Conservation (phyloP, 2,888 invertebrate species). For the Drosophila multiciliata region DNA sequence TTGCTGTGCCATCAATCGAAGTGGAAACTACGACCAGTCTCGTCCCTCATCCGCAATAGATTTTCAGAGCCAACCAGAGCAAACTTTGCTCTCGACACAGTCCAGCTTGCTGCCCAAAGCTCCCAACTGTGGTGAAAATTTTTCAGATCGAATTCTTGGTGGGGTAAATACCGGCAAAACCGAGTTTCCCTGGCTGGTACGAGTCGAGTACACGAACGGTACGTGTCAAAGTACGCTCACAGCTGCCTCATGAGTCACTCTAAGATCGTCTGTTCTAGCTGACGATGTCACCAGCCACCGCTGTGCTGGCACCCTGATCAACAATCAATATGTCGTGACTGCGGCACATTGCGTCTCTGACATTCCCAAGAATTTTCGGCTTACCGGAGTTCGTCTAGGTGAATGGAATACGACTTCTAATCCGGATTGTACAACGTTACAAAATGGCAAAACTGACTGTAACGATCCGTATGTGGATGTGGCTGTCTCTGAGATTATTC, state of each 20-base stretch:
- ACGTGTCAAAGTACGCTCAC: constrained; percentile 14
- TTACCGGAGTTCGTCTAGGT: constrained; percentile 84
- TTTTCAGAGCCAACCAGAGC: neutral
- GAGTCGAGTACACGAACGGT: constrained; percentile 85
- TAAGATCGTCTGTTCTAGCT: constrained; percentile 82
- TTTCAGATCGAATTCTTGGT: constrained; percentile 87
- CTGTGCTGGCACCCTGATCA: constrained; percentile 90
- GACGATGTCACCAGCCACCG: constrained; percentile 87
- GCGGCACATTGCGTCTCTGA: constrained; percentile 91
- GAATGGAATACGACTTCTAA: constrained; percentile 82
- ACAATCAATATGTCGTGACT: constrained; percentile 88
- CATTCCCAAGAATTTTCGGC: constrained; percentile 87
- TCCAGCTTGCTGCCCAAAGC: constrained; percentile 53
- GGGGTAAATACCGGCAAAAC: constrained; percentile 87
- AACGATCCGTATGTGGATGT: constrained; percentile 87
- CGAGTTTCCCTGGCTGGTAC: constrained; percentile 87
- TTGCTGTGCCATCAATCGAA: constrained; percentile 61
- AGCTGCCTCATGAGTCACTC: too few species aligned
- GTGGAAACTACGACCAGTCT: constrained; percentile 66
- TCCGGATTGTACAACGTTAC: constrained; percentile 77
- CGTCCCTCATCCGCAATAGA: constrained; percentile 1
- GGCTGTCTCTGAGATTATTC: constrained; percentile 87
- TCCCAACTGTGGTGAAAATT: constrained; percentile 77
- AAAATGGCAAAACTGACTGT: constrained; percentile 85
- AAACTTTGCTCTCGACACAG: constrained; percentile 55